phyloP scores from a whole-genome alignment of 1,140 invertebrate species.

The Pseudomyrmex gracilis region DNA sequence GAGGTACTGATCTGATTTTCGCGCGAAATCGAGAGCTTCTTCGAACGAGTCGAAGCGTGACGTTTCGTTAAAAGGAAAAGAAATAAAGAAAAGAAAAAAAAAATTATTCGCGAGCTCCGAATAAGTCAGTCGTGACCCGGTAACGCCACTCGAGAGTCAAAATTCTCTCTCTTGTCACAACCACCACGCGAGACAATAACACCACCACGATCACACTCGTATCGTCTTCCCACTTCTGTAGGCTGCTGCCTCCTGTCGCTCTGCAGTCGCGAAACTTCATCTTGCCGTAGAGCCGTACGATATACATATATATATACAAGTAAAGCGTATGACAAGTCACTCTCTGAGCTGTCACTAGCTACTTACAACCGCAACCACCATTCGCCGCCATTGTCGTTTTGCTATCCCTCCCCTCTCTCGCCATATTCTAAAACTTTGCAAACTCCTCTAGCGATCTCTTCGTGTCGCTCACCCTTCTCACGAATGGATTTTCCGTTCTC shows the following conservation, averaged over 20 bases:
- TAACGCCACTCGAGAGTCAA: slow-evolving; percentile 65
- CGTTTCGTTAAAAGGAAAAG: too few species aligned
- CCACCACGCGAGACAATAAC: not conserved
- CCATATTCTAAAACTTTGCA: slow-evolving; percentile 37
- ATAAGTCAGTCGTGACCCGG: not conserved
- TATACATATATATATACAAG: not conserved
- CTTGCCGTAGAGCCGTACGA: slow-evolving; percentile 37
- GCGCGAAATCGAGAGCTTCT: not conserved
- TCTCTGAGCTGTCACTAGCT: slow-evolving; percentile 53
- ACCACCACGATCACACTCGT: not conserved
- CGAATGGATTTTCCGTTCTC: slow-evolving; percentile 46
- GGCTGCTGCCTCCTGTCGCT: slow-evolving; percentile 59
- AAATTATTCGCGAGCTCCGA: slow-evolving; percentile 2
- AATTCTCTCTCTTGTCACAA: slow-evolving; percentile 35
- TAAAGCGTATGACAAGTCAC: slow-evolving; percentile 47
- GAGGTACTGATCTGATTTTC: not conserved
- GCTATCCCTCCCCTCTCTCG: not conserved
- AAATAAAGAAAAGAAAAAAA: not conserved
- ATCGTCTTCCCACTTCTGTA: slow-evolving; percentile 36
- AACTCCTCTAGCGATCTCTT: slow-evolving; percentile 31
- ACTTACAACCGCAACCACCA: slow-evolving; percentile 28
- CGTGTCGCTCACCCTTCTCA: slow-evolving; percentile 46
- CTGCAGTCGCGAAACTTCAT: slow-evolving; percentile 61
- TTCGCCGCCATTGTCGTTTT: slow-evolving; percentile 44
- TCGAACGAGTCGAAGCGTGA: not conserved